Base-by-base conservation (phyloP, 2,888 invertebrate genomes). In the Thecocarcelia acutangulata region DNA sequence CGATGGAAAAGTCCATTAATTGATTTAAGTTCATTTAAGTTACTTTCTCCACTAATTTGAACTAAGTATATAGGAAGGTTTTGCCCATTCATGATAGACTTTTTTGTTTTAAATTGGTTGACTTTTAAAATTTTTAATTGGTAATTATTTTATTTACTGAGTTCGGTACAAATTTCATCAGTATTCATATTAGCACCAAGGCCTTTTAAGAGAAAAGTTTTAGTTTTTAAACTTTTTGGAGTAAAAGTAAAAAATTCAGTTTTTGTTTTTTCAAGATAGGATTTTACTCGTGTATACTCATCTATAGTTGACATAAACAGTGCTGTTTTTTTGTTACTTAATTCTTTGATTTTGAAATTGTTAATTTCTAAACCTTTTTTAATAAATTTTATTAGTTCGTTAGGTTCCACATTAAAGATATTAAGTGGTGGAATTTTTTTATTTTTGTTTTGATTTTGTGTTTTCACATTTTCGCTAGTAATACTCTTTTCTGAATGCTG, bases 401-500 rank as follows among this genome's bases (percentile, higher is more conserved):
- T 58, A 21, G 58, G 58, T 11, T 58, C 21, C 1, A 40, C 40
- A 40, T 40, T n/a, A 58, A 21, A 58, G 0, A 59, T 24, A n/a
- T 59, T 59, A 1, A 59, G n/a, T n/a, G n/a, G n/a, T n/a, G n/a
- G 8, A 42, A n/a, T 24, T 21, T 59, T 59, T 59, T n/a, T 42
- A 6, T 59, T n/a, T 24, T 42, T 42, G 1, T 59, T 1, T 48
- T 48, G 48, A 3, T 19, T 48, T 48, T 48, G 19, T 8, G 5
- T 17, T 48, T 1, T 19, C 19, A 11, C 33, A 24, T 17, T 48
- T 1, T 19, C 19, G 1, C 11, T 48, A 19, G 19, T 48, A 4
- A 19, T 5, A 48, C 1, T 19, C 21, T 48, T 9, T 11, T 24
- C 24, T 24, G 12, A 5, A 1, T 24, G 3, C 1, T 3, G 2